Conservation (phyloP, 2,888 invertebrate genomes). For the Boloria selene region DNA sequence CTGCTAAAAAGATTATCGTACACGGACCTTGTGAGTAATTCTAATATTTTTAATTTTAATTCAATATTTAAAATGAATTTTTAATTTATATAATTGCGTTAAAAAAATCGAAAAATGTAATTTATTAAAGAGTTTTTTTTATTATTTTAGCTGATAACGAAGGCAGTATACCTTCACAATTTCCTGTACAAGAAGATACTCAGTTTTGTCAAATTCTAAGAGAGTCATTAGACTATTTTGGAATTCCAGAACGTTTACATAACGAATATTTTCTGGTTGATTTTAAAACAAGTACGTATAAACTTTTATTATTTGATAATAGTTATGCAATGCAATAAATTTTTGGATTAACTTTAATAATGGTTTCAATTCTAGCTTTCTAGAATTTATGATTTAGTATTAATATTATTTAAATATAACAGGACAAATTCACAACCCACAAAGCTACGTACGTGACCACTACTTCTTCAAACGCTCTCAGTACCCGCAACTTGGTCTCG, state of each 20-base stretch:
- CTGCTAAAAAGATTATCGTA: constrained; percentile 99
- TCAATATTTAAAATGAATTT: not conserved
- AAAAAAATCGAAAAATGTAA: too few relatives aligned
- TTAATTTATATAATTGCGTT: too few relatives aligned
- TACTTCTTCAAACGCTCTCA: constrained; percentile 98
- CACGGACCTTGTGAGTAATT: constrained; percentile 87
- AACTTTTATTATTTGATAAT: too few relatives aligned
- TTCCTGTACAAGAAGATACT: constrained; percentile 98
- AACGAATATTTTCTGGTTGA: constrained; percentile 97
- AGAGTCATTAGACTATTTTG: constrained; percentile 98
- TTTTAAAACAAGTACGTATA: constrained; percentile 95
- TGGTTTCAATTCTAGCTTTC: too few relatives aligned
- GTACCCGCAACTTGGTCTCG: constrained; percentile 97
- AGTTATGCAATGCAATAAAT: too few relatives aligned
- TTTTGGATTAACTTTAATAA: too few relatives aligned
- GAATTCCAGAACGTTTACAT: constrained; percentile 94
- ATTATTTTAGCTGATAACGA: constrained; percentile 87
- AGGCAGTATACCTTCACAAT: constrained; percentile 98
- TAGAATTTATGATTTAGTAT: too few relatives aligned
- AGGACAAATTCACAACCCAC: constrained; percentile 98
- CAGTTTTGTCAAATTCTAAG: constrained; percentile 97
- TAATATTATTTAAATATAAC: too few relatives aligned
- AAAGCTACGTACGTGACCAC: constrained; percentile 96
- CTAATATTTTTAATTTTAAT: not conserved
- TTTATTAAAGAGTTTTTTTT: not conserved